phyloP scores from a whole-genome alignment of 2,113 vertebrate genomes.

The Ia io region DNA sequence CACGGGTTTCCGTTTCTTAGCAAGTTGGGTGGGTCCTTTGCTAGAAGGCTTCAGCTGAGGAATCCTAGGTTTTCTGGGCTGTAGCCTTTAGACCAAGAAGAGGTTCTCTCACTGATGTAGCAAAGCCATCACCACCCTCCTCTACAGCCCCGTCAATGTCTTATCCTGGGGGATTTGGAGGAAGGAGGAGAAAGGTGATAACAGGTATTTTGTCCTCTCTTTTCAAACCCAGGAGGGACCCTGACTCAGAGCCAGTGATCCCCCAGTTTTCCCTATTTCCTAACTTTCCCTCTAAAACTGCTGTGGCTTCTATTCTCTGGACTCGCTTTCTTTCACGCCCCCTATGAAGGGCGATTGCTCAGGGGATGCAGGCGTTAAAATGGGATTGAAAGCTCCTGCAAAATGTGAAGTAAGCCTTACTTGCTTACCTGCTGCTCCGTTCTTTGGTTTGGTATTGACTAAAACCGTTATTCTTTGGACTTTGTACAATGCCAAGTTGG shows the following conservation, averaged over 20 bases:
- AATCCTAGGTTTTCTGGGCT: neutral
- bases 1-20: constrained; percentile 19
- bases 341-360: constrained; percentile 27
- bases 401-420: constrained; percentile 30
- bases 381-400: neutral
- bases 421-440: neutral
- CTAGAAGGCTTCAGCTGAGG: constrained; percentile 21
- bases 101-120: neutral
- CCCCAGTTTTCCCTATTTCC: neutral
- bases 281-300: neutral
- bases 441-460: neutral
- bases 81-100: neutral
- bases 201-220: neutral
- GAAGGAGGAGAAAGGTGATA: constrained; percentile 32
- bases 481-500: neutral
- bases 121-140: too few relatives aligned
- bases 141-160: neutral
- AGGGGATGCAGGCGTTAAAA: neutral
- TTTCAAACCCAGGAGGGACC: neutral
- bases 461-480: constrained; percentile 20
- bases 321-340: neutral
- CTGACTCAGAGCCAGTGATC: neutral
- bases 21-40: constrained; percentile 26
- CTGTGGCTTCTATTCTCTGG: neutral
- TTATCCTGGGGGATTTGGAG: neutral